These are phyloP conservation scores for Prinia subflava DNA, from an alignment of 2,113 vertebrate species.

Conservation along the genomic window DNA sequence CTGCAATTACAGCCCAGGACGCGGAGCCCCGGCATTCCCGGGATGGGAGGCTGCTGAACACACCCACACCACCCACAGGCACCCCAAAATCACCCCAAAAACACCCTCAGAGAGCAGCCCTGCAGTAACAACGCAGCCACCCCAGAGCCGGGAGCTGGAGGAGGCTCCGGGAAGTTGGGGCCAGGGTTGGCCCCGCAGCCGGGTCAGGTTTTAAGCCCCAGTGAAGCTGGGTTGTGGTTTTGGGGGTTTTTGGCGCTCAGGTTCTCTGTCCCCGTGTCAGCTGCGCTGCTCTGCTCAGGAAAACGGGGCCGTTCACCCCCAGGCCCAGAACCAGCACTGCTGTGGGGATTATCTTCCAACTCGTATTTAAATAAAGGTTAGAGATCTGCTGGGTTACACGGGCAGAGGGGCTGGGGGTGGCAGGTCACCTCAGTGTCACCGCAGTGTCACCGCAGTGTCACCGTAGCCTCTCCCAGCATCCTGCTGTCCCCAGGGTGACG, in stretches of 20 bases:
- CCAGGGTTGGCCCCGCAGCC: rapidly evolving
- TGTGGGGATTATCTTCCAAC: background rate
- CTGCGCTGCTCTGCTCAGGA: rapidly evolving
- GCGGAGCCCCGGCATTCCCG: background rate
- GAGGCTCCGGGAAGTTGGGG: rapidly evolving
- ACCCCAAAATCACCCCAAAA: rapidly evolving
- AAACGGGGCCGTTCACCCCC: background rate
- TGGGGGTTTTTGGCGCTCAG: background rate
- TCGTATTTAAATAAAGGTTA: background rate
- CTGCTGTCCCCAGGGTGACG: background rate
- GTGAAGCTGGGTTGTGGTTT: background rate
- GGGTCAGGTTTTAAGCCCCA: background rate
- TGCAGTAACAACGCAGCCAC: rapidly evolving
- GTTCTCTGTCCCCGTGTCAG: rapidly evolving
- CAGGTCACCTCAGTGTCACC: background rate
- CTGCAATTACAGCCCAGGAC: background rate
- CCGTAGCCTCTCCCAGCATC: background rate
- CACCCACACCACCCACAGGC: rapidly evolving
- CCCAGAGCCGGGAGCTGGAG: background rate
- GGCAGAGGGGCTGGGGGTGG: background rate
- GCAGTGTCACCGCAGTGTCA: rapidly evolving
- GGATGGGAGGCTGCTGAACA: rapidly evolving
- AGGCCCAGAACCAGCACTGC: rapidly evolving
- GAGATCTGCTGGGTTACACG: background rate
- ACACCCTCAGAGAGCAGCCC: background rate